phyloP scores from a whole-genome alignment of 2,888 invertebrate genomes.

The Rhopalosiphum nymphaeae region DNA sequence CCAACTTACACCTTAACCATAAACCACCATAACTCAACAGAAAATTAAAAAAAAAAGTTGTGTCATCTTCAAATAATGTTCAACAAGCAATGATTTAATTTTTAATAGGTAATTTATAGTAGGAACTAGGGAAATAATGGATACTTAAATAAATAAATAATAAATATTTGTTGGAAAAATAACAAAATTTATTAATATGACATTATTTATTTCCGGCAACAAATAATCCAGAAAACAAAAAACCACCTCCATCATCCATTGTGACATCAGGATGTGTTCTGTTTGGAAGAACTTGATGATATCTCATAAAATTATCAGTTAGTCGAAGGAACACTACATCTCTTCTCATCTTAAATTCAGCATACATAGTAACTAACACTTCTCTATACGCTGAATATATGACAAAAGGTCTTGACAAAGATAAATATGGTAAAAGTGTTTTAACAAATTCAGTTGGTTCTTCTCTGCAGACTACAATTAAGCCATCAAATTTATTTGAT shows the following conservation, averaged over 20 bases:
- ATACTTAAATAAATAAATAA: conserved; percentile 13
- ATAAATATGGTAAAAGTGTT: conserved; percentile 82
- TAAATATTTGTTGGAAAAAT: not conserved
- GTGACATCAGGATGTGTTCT: conserved; percentile 95
- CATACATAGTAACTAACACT: conserved; percentile 86
- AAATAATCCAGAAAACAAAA: conserved; percentile 81
- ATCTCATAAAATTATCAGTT: conserved; percentile 87
- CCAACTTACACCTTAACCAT: not conserved
- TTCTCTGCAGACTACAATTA: conserved; percentile 85
- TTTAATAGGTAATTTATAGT: not conserved
- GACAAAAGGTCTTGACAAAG: conserved; percentile 86
- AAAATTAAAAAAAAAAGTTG: not conserved
- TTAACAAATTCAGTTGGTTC: conserved; percentile 86
- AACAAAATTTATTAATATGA: conserved; percentile 44
- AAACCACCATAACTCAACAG: not conserved
- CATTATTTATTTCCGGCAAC: conserved; percentile 66
- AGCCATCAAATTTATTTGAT: conserved; percentile 78
- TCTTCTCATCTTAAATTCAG: conserved; percentile 80
- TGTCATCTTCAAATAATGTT: not conserved
- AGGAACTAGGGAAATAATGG: conserved; percentile 6
- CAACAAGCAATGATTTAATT: not conserved
- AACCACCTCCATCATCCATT: conserved; percentile 92
- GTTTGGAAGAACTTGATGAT: conserved; percentile 90
- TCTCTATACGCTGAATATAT: conserved; percentile 86
- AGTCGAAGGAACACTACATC: conserved; percentile 83